Evolutionary conservation across 2,113 vertebrate species (phyloP).

Genomic region (Synodontis membranacea): DNA sequence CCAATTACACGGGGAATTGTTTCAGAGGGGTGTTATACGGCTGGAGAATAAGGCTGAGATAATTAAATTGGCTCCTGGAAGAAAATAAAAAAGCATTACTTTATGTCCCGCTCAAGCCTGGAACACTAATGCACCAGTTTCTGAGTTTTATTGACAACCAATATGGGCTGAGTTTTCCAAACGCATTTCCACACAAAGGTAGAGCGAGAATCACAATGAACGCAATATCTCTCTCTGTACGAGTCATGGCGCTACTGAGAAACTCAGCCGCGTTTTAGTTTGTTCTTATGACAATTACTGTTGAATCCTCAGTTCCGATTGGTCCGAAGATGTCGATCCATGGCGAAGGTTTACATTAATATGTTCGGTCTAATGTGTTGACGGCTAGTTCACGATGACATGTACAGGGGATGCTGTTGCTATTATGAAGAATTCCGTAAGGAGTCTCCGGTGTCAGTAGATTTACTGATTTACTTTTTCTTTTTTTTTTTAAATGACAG

Average conservation of each 20-base stretch:
- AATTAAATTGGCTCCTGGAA: slow-evolving; percentile 7
- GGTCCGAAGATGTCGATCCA: neutral
- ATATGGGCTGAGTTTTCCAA: neutral
- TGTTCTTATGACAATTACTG: neutral
- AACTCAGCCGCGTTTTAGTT: neutral
- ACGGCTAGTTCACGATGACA: too few relatives aligned
- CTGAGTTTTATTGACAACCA: slow-evolving; percentile 20
- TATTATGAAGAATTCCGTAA: too few relatives aligned
- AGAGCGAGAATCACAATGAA: neutral
- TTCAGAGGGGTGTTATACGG: slow-evolving; percentile 4
- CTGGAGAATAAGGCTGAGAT: slow-evolving; percentile 8
- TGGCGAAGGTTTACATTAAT: neutral
- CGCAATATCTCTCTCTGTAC: neutral
- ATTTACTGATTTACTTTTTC: too few relatives aligned
- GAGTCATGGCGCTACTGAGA: neutral
- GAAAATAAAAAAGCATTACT: slow-evolving; percentile 21
- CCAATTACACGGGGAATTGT: neutral
- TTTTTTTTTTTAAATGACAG: too few relatives aligned
- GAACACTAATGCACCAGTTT: neutral
- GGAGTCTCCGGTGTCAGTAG: too few relatives aligned
- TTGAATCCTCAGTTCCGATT: neutral
- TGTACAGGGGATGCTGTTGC: too few relatives aligned
- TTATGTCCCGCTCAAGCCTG: neutral
- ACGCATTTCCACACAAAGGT: slow-evolving; percentile 5
- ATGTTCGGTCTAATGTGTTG: neutral